These are phyloP conservation scores for Dynastes grantii DNA, from an alignment of 2,888 invertebrate species.

Conservation along the genomic window DNA sequence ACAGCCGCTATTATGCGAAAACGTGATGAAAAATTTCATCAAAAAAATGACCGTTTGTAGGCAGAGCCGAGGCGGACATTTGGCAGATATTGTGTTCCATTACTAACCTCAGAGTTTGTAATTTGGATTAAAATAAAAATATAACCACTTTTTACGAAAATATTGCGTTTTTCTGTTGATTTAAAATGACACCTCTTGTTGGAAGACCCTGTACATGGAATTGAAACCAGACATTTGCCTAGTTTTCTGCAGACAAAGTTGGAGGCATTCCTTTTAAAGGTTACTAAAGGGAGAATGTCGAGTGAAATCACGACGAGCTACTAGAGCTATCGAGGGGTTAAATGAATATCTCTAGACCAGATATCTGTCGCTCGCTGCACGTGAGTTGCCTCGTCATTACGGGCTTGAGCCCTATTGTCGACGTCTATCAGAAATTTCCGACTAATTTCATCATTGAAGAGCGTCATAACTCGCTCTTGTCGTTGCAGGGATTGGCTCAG, in stretches of 20 bases:
- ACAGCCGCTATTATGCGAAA: too few species aligned
- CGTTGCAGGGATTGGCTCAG: slow-evolving; percentile 29
- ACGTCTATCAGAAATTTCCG: slow-evolving; percentile 64
- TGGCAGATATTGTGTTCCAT: too few species aligned
- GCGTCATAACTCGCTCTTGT: slow-evolving; percentile 62
- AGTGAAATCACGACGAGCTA: slow-evolving; percentile 5
- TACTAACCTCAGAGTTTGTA: too few species aligned
- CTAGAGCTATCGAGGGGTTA: not conserved
- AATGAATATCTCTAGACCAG: slow-evolving; percentile 11
- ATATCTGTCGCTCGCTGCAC: slow-evolving; percentile 37
- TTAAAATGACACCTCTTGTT: too few species aligned
- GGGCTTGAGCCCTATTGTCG: slow-evolving; percentile 35
- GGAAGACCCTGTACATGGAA: not conserved
- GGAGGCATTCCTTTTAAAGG: too few species aligned
- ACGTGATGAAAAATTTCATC: too few species aligned
- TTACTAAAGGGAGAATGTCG: too few species aligned
- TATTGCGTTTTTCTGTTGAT: too few species aligned
- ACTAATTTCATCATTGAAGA: slow-evolving; percentile 68
- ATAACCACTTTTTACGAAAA: too few species aligned
- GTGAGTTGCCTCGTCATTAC: slow-evolving; percentile 40
- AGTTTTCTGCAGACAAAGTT: not conserved
- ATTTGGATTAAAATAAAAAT: too few species aligned
- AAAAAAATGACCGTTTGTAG: too few species aligned
- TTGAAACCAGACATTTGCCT: not conserved
- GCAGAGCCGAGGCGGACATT: too few species aligned